These are phyloP conservation scores for Paratilapia polleni DNA, from an alignment of 2,113 vertebrate genomes.

Conservation along the genomic window DNA sequence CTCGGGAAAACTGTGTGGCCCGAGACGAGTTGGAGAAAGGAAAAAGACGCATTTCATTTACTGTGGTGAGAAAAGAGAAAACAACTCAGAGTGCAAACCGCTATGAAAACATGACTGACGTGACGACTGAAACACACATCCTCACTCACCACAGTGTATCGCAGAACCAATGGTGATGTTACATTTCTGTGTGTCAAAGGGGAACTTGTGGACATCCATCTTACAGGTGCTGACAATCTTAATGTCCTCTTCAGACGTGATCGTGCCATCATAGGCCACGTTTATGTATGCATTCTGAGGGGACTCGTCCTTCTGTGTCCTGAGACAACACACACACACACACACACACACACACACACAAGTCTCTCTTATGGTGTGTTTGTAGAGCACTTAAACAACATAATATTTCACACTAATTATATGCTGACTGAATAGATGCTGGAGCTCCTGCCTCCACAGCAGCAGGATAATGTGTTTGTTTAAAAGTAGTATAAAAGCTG, in stretches of 20 bases:
- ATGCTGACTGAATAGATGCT: not conserved
- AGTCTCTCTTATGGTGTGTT: not conserved
- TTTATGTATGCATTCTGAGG: conserved; percentile 43
- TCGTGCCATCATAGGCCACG: conserved; percentile 22
- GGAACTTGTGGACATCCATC: conserved; percentile 77
- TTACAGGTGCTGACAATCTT: conserved; percentile 70
- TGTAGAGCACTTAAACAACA: not conserved
- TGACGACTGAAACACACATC: not conserved
- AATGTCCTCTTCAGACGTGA: conserved; percentile 50
- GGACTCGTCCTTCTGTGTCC: conserved; percentile 62
- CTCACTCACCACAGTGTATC: conserved; percentile 45
- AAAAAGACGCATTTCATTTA: conserved; percentile 30
- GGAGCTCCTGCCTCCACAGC: not conserved
- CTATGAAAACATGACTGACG: not conserved
- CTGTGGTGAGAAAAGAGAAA: conserved; percentile 29
- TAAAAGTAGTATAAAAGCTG: not conserved
- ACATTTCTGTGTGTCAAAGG: conserved; percentile 76
- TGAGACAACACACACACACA: conserved; percentile 23
- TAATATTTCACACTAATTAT: not conserved
- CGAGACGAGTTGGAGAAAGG: conserved; percentile 70
- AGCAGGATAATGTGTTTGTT: not conserved
- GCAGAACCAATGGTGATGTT: conserved; percentile 64
- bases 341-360: conserved; percentile 1
- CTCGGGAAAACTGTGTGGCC: conserved; percentile 61
- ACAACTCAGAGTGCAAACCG: not conserved